Base-by-base conservation (phyloP, 2,113 vertebrate species). In the Falco punctatus region DNA sequence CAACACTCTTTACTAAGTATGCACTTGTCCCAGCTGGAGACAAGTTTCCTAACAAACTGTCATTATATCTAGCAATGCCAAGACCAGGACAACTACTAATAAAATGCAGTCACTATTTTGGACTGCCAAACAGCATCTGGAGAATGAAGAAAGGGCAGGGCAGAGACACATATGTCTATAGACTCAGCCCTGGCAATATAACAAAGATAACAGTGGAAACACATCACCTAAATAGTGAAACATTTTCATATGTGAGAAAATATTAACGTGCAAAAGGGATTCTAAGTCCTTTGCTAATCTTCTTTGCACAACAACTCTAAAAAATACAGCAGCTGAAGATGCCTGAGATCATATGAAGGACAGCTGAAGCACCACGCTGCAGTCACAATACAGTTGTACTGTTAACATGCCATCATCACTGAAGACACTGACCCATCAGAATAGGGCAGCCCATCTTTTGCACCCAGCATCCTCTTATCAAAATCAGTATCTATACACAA, bases 221-320 rank as follows among this genome's bases (percentile, higher is more conserved):
- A 54, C 42, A 81, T 8, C 2, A 58, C 58, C 85, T 92, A 57
- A 86, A 77, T 1, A 73, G 86, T 33, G 32, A n/a, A 67, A 52
- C 52, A 16, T 22, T 82, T 64, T 86, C 91, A 51, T 73, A 64
- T 59, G 86, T 84, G 89, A 94, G 64, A 83, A 95, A 38, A 38
- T 38, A 38, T 38, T 38, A 38, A 38, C 38, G 38, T 38, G 38
- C 38, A 38, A 38, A 38, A 38, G 38, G 38, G 38, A 38, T 38
- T 38, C 38, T 38, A 38, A 97, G 82, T 87, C 75, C 90, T 93
- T 81, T 77, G 82, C 88, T 97, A 92, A 95, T 96, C 95, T 78
- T 86, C 83, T 92, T 93, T 90, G 81, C 71, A 66, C 79, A 92
- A 88, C 85, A 40, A 48, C 75, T 92, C 96, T 95, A 96, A 94